phyloP scores from a whole-genome alignment of 1,140 invertebrate genomes.

The Pogonomyrmex barbatus region DNA sequence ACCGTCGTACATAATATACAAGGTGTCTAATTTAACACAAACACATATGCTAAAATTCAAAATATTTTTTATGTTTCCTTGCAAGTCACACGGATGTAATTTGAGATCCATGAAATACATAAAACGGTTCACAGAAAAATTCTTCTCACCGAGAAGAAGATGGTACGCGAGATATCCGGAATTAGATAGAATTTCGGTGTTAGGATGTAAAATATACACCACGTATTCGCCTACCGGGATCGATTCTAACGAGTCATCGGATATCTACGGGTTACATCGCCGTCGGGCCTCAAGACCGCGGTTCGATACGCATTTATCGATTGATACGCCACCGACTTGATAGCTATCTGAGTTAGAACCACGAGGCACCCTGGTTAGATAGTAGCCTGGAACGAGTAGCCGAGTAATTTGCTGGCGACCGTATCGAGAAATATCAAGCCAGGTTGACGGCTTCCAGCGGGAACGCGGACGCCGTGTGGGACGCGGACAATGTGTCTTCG shows the following conservation, averaged over 20 bases:
- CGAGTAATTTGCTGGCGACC: slow-evolving; percentile 65
- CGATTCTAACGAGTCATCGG: slow-evolving; percentile 50
- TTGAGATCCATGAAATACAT: neutral
- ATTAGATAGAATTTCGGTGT: neutral
- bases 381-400: slow-evolving; percentile 40
- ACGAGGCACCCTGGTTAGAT: slow-evolving; percentile 10
- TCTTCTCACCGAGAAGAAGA: neutral
- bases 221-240: neutral
- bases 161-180: slow-evolving; percentile 5
- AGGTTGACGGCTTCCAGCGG: slow-evolving; percentile 21
- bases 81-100: neutral
- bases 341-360: slow-evolving; percentile 63
- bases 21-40: neutral
- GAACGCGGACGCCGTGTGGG: neutral
- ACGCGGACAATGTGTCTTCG: slow-evolving; percentile 20
- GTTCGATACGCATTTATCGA: slow-evolving; percentile 33
- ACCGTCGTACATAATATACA: neutral
- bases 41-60: neutral
- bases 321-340: slow-evolving; percentile 57
- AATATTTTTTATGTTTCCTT: neutral
- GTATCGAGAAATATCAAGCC: slow-evolving; percentile 56
- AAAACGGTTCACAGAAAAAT: slow-evolving; percentile 7
- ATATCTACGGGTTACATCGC: slow-evolving; percentile 51
- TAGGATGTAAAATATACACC: neutral
- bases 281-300: neutral